phyloP scores from a whole-genome alignment of 1,140 invertebrate genomes.

The Brachionus koreanus region DNA sequence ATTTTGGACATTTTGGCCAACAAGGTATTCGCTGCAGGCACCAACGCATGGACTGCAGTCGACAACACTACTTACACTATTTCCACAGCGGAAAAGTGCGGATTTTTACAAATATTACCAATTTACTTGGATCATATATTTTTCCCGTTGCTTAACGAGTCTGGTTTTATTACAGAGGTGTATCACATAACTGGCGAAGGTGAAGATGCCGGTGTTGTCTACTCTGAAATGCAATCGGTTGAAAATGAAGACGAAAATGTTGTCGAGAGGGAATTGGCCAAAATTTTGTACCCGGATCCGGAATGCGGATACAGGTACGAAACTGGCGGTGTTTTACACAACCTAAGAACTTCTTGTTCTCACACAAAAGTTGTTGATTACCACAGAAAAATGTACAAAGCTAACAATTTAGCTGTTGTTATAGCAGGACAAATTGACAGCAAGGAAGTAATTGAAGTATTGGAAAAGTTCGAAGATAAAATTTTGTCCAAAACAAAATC shows the following conservation, averaged over 20 bases:
- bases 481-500: conserved; percentile 68
- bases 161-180: conserved; percentile 79
- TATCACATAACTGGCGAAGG: conserved; percentile 79
- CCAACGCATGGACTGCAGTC: conserved; percentile 73
- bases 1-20: conserved; percentile 81
- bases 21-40: conserved; percentile 79
- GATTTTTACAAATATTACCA: conserved; percentile 79
- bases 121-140: conserved; percentile 86
- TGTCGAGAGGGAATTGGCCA: conserved; percentile 63
- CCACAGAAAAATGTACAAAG: conserved; percentile 79
- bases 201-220: conserved; percentile 83
- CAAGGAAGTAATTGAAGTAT: conserved; percentile 70
- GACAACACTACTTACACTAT: conserved; percentile 86
- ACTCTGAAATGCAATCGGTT: conserved; percentile 82
- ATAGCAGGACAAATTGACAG: conserved; percentile 75
- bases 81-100: conserved; percentile 76
- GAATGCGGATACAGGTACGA: conserved; percentile 76
- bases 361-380: conserved; percentile 67
- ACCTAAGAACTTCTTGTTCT: conserved; percentile 63
- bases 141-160: conserved; percentile 73
- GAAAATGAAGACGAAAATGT: conserved; percentile 74
- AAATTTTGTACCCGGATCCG: conserved; percentile 69
- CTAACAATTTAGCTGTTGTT: conserved; percentile 81
- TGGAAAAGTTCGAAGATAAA: conserved; percentile 72
- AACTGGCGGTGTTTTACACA: conserved; percentile 77